Evolutionary conservation across 1,140 invertebrate genomes (phyloP).

Genomic region (Sycobia sp.): DNA sequence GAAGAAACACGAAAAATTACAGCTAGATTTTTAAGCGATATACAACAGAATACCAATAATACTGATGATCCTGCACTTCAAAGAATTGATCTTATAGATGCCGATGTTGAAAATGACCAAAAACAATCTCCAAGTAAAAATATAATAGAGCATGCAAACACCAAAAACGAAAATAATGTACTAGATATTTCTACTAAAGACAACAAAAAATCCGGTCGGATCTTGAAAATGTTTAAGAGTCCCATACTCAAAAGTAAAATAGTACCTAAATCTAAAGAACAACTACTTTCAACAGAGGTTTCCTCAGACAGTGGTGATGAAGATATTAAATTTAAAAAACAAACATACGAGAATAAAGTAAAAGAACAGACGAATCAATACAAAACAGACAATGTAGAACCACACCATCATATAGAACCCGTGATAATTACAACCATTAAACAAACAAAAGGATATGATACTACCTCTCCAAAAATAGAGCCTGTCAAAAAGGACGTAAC

Average conservation of each 20-base stretch:
- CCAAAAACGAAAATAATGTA: too few relatives aligned
- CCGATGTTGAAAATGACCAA: slow-evolving; percentile 23
- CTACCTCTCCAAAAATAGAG: slow-evolving; percentile 30
- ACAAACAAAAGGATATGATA: slow-evolving; percentile 30
- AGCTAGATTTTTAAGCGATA: slow-evolving; percentile 45
- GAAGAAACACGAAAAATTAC: slow-evolving; percentile 47
- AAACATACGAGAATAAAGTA: slow-evolving; percentile 38
- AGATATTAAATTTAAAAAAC: slow-evolving; percentile 42
- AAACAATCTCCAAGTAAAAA: neutral
- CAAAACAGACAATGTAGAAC: neutral
- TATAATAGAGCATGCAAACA: neutral
- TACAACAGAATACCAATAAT: slow-evolving; percentile 27
- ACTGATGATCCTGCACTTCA: neutral
- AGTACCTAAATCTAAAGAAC: slow-evolving; percentile 46
- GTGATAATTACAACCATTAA: too few relatives aligned
- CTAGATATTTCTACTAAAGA: neutral
- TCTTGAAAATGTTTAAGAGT: slow-evolving; percentile 53
- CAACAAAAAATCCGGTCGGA: slow-evolving; percentile 42
- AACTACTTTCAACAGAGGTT: slow-evolving; percentile 42
- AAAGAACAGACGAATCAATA: slow-evolving; percentile 38
- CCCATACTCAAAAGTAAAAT: slow-evolving; percentile 48
- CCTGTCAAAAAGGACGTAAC: slow-evolving; percentile 6
- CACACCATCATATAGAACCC: too few relatives aligned
- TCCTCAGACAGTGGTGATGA: slow-evolving; percentile 40
- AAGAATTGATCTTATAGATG: slow-evolving; percentile 25